Evolutionary conservation across 2,888 invertebrate species (phyloP), one percentile per base, ranked within the genome.

Genomic region (Calliopum simillimum): DNA sequence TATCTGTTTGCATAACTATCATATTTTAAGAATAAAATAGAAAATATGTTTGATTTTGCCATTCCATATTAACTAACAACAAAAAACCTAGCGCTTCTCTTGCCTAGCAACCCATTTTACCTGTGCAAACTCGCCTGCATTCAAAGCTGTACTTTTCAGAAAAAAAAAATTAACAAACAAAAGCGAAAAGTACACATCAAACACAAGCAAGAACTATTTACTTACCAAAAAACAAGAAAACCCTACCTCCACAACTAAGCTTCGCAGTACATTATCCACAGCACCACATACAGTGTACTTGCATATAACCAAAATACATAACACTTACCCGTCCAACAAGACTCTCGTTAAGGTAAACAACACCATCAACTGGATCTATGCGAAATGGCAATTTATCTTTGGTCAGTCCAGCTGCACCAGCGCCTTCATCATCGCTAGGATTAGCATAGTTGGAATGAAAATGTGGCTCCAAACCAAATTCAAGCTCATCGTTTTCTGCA

Each of bases 301-400:
- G 14, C 12, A 51, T 51, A 51, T 4, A 14, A 19, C n/a, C 14
- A 11, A 11, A 25, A 46, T 62, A n/a, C 21, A 14, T n/a, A 12
- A 4, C 59, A 86, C 89, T 89, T 87, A 95, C 95, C 88, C 92
- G 89, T 81, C 93, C 93, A 78, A 86, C 85, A 44, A 96, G 88
- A 0, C 94, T 92, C 80, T 94, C 92, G 79, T 94, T 95, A 62
- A 95, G 89, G 78, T 90, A 92, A 65, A 96, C 93, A 5, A 91
- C 90, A 43, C 96, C 96, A 0, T 92, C 92, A 4, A 87, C 86
- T 47, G 90, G 89, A 84, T 96, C 90, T 73, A 96, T 95, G 56
- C 88, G 86, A 82, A 96, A 96, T 1, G 95, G 95, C 23, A 92
- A 87, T 4, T 78, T 80, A 73, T 77, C 75, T 70, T 72, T 74